phyloP scores from a whole-genome alignment of 2,888 invertebrate species.

The Trachelus troglodyta region DNA sequence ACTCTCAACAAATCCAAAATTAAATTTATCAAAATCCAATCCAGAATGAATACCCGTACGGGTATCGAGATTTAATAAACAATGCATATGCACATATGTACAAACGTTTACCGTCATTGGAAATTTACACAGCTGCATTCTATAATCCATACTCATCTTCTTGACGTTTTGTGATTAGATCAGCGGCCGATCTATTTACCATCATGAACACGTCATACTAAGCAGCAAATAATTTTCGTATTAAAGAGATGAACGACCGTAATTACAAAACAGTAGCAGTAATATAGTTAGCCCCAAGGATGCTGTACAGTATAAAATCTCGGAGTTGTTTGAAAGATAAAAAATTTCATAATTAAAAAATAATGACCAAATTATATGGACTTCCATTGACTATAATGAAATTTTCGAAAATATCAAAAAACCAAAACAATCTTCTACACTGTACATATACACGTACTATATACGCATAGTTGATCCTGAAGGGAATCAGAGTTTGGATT shows the following conservation, averaged over 20 bases:
- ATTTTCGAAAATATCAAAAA: neutral
- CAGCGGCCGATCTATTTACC: slow-evolving; percentile 34
- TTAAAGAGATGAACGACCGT: slow-evolving; percentile 44
- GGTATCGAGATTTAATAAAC: slow-evolving; percentile 52
- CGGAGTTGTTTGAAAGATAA: neutral
- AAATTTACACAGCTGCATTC: neutral
- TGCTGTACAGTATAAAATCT: neutral
- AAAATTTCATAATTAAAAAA: neutral
- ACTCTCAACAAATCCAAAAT: slow-evolving; percentile 53
- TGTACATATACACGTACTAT: neutral
- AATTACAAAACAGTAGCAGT: slow-evolving; percentile 54
- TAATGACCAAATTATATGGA: neutral
- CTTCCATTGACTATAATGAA: neutral
- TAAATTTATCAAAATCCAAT: slow-evolving; percentile 66
- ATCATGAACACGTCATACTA: slow-evolving; percentile 9
- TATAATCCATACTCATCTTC: slow-evolving; percentile 42
- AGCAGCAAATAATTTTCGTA: slow-evolving; percentile 6
- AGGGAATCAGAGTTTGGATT: slow-evolving; percentile 57
- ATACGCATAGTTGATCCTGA: slow-evolving; percentile 4
- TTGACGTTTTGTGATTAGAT: slow-evolving; percentile 47
- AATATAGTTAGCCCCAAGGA: neutral
- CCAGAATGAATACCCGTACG: slow-evolving; percentile 50
- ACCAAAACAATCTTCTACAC: neutral
- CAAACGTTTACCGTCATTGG: neutral
- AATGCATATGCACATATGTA: slow-evolving; percentile 48